Percentiles rank a stretch among this genome's conserved stretches.
Conservation (phyloP, 2,797 vertebrate genomes). For the Tragopan temminckii region DNA sequence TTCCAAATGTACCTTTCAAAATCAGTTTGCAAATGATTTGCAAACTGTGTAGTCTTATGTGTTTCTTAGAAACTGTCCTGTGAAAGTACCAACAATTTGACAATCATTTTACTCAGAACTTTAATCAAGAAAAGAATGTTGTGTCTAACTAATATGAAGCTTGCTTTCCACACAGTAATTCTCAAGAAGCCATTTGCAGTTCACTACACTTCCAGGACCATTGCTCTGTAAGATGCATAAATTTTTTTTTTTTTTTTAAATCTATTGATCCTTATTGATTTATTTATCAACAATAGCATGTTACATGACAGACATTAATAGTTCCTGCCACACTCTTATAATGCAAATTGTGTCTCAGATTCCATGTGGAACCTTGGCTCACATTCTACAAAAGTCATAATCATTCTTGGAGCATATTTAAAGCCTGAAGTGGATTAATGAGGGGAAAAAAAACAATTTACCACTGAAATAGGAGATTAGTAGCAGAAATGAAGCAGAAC, state of each 20-base stretch:
- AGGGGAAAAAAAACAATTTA: background rate
- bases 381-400: background rate
- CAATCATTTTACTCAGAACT: background rate
- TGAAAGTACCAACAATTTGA: background rate
- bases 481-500: conserved; percentile 38
- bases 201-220: background rate
- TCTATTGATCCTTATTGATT: background rate
- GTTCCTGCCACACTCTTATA: background rate
- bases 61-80: background rate
- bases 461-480: background rate
- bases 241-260: background rate
- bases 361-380: background rate
- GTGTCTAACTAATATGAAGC: background rate
- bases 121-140: background rate
- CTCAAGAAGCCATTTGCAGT: background rate
- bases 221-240: background rate
- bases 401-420: background rate
- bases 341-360: background rate
- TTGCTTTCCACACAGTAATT: background rate
- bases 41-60: background rate
- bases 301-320: background rate
- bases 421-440: background rate
- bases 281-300: background rate
- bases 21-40: background rate
- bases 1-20: background rate